Percentiles rank a stretch among this genome's conserved stretches.
Conservation (phyloP, 2,888 invertebrate genomes). For the Loripinus fragilis region DNA sequence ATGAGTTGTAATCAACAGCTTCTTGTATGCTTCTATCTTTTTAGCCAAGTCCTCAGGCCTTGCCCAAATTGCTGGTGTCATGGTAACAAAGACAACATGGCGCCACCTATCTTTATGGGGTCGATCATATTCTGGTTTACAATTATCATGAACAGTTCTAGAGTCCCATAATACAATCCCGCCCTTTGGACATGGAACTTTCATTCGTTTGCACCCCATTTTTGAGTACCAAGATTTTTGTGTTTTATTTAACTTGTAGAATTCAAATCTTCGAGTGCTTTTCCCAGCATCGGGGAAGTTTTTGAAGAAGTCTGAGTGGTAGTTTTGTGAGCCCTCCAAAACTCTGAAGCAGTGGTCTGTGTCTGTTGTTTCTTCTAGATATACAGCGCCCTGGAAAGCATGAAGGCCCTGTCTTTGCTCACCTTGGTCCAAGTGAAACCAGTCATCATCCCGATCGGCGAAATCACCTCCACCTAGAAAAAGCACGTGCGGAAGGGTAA, state of each 20-base stretch:
- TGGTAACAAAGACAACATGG: constrained; percentile 63
- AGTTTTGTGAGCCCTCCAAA: constrained; percentile 56
- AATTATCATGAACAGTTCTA: constrained; percentile 64
- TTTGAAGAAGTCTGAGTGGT: constrained; percentile 51
- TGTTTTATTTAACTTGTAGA: constrained; percentile 16
- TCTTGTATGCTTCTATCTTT: constrained; percentile 57
- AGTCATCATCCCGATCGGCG: constrained; percentile 4
- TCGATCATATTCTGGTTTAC: constrained; percentile 50
- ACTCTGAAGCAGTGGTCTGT: constrained; percentile 61
- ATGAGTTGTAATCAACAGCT: constrained; percentile 56
- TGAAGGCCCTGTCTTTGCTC: constrained; percentile 53
- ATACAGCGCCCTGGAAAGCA: constrained; percentile 66
- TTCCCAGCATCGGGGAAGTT: constrained; percentile 22
- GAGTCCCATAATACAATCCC: constrained; percentile 72
- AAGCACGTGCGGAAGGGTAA: too few species aligned
- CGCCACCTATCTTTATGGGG: constrained; percentile 61
- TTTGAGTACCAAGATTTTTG: not conserved
- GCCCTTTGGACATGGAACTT: constrained; percentile 63
- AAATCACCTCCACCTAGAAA: not conserved
- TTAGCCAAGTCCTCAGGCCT: constrained; percentile 41
- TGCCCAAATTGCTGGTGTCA: constrained; percentile 68
- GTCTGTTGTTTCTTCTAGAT: constrained; percentile 56
- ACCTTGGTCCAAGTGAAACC: constrained; percentile 60
- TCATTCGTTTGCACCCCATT: constrained; percentile 28
- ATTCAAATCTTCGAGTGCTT: constrained; percentile 31